Base-by-base conservation (phyloP, 2,888 invertebrate species). In the Aplocera efformata region DNA sequence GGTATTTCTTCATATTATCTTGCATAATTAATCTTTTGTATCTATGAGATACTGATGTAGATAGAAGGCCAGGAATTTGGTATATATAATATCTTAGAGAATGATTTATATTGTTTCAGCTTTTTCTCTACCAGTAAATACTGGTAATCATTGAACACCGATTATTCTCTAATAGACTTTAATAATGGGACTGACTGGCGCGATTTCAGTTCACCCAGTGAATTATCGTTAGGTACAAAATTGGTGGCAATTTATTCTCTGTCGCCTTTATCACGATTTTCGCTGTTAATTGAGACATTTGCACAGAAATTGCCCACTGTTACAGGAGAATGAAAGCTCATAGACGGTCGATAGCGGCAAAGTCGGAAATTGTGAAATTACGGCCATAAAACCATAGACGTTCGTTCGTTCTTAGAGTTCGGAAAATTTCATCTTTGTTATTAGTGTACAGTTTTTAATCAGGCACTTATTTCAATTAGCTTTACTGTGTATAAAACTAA, bases 221-320 rank as follows among this genome's bases (percentile, higher is more conserved):
- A 77, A 79, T 72, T 68, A 71, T 72, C 63, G 59, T 63, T 62
- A 63, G 62, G 60, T 59, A 66, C 66, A 65, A 74, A 79, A 80
- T 78, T 70, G 68, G 58, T 49, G 52, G 63, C 66, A 72, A 78
- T 80, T 75, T 75, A 78, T 77, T 75, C 66, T 48, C 53, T 61
- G 76, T 72, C 73, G 70, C 71, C 63, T 72, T 77, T 72, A 78
- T 78, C 71, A 68, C 65, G 65, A 66, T 71, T 74, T 76, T 66
- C 66, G 61, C 64, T 72, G 77, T 72, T 79, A 79, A 80, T 80
- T 79, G 77, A 79, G 78, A 75, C 78, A 79, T 80, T 81, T 79
- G 72, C 75, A 72, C 67, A 67, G 68, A 71, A 76, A 78, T 79
- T 67, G 63, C 67, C 56, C 44, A 57, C 59, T 60, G 63, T 62